Percentiles rank a stretch among this genome's conserved stretches.
These are phyloP conservation scores for Albula glossodonta DNA, from an alignment of 2,113 vertebrate species.

Conservation along the genomic window DNA sequence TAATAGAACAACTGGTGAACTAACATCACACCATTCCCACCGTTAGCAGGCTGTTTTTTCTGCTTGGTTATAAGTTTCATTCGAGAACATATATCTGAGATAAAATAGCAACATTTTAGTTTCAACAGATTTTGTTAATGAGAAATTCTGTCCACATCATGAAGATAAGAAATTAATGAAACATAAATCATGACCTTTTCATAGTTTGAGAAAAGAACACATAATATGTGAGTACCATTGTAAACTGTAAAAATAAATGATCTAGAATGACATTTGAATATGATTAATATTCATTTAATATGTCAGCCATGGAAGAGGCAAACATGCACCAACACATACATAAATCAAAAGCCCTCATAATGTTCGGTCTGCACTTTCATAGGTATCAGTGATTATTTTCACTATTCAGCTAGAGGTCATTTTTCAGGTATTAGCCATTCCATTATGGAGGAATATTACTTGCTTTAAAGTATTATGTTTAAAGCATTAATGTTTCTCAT, in stretches of 20 bases:
- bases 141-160: neutral
- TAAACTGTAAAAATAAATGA: constrained; percentile 8
- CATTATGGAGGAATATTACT: neutral
- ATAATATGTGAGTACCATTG: constrained; percentile 12
- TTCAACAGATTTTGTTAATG: neutral
- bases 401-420: neutral
- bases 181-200: neutral
- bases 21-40: constrained; percentile 29
- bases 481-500: neutral
- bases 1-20: constrained; percentile 49
- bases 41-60: constrained; percentile 24
- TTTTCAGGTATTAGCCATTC: neutral
- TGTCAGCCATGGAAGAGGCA: neutral
- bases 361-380: neutral
- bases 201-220: neutral
- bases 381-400: neutral
- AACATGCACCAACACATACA: constrained; percentile 12
- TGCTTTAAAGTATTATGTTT: neutral
- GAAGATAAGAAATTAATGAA: neutral
- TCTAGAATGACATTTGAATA: constrained; percentile 19
- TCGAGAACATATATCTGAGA: neutral
- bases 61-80: neutral
- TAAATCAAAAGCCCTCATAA: constrained; percentile 5
- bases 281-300: constrained; percentile 13
- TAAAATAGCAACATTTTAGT: too few relatives aligned